Conservation (phyloP, 1,140 invertebrate genomes). For the Ctenoplectra terminalis region DNA sequence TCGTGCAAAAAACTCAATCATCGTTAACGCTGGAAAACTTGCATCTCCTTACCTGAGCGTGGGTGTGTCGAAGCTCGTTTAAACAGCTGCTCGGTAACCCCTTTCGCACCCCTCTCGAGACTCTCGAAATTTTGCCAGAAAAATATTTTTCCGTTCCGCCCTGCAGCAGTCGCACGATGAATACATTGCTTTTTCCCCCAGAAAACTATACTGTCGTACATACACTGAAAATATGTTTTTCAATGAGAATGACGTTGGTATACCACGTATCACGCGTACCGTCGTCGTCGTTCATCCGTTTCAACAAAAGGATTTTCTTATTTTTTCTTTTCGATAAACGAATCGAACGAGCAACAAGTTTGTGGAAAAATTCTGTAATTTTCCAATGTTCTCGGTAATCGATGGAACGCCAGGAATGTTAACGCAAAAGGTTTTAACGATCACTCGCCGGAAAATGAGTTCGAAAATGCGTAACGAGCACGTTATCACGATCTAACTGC, state of each 20-base stretch:
- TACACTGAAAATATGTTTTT: too few species aligned
- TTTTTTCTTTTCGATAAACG: not conserved
- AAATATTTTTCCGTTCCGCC: slow-evolving; percentile 56
- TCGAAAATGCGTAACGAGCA: not conserved
- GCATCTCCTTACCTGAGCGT: slow-evolving; percentile 35
- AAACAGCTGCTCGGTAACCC: slow-evolving; percentile 55
- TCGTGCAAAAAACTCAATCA: slow-evolving; percentile 3
- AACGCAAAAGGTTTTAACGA: slow-evolving; percentile 8
- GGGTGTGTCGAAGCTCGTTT: slow-evolving; percentile 44
- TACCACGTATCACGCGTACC: too few species aligned
- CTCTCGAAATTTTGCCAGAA: slow-evolving; percentile 46
- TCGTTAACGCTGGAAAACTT: not conserved
- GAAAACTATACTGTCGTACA: too few species aligned
- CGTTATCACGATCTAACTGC: slow-evolving; percentile 22
- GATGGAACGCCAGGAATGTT: slow-evolving; percentile 4
- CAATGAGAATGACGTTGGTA: too few species aligned
- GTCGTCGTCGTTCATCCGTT: too few species aligned
- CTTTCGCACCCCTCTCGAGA: slow-evolving; percentile 31
- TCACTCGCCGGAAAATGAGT: not conserved
- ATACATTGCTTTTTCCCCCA: not conserved
- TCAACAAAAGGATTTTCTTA: too few species aligned
- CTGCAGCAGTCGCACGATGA: slow-evolving; percentile 22
- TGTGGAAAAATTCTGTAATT: not conserved
- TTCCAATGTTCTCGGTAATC: not conserved
- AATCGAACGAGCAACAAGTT: too few species aligned